Evolutionary conservation across 2,888 invertebrate genomes (phyloP).

Genomic region (Tuberolachnus salignus): DNA sequence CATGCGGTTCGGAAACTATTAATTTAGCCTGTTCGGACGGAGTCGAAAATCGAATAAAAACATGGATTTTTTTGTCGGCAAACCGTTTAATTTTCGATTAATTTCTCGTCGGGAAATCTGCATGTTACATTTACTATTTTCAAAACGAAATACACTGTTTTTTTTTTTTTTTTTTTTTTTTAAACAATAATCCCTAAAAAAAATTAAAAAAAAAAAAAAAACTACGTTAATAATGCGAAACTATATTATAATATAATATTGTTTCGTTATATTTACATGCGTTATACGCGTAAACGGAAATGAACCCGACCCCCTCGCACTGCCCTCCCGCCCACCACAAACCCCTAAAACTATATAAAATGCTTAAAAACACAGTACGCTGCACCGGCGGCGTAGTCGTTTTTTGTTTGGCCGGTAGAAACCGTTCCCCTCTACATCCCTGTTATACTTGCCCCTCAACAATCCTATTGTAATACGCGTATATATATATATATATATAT

Average conservation of each 20-base stretch:
- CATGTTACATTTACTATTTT: no score
- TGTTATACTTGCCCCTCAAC: slow-evolving; percentile 3
- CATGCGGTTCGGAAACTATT: no score
- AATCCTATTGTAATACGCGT: slow-evolving; percentile 28
- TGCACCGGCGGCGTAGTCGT: background rate
- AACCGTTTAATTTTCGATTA: no score
- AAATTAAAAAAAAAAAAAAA: slow-evolving; percentile 1
- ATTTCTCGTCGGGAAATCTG: no score
- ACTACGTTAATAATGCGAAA: slow-evolving; percentile 11
- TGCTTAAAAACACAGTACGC: background rate
- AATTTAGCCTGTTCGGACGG: no score
- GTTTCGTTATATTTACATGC: slow-evolving; percentile 39
- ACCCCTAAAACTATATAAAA: no score
- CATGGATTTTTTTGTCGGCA: no score
- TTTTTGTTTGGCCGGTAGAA: slow-evolving; percentile 46
- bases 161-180: no score
- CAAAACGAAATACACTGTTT: no score
- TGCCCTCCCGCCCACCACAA: no score
- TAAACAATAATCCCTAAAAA: background rate
- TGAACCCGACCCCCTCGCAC: slow-evolving; percentile 22
- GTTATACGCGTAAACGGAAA: slow-evolving; percentile 34
- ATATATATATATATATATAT: no score
- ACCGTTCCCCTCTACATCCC: background rate
- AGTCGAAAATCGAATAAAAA: no score
- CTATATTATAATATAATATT: slow-evolving; percentile 10